Conservation (phyloP, 1,140 invertebrate genomes). For the Drosophila serrata region DNA sequence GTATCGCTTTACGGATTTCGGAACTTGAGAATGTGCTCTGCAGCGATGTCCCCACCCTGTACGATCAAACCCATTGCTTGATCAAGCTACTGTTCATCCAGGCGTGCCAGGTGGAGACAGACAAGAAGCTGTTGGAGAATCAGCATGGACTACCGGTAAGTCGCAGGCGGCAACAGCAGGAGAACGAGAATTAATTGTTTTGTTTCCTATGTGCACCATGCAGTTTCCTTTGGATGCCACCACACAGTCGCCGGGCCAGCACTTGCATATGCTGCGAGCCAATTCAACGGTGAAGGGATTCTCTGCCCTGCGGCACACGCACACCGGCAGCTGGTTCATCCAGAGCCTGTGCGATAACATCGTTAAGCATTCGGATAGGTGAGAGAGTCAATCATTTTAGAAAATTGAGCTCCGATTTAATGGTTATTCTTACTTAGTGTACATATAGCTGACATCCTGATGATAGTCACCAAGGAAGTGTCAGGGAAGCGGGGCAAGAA, state of each 20-base stretch:
- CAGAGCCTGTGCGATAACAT: slow-evolving; percentile 70
- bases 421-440: slow-evolving; percentile 19
- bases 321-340: slow-evolving; percentile 80
- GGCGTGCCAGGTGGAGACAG: slow-evolving; percentile 68
- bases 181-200: neutral
- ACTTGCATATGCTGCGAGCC: slow-evolving; percentile 65
- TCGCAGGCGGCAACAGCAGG: neutral
- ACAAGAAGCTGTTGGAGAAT: neutral
- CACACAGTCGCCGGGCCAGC: slow-evolving; percentile 44
- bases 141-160: slow-evolving; percentile 22
- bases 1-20: slow-evolving; percentile 67
- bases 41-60: slow-evolving; percentile 36
- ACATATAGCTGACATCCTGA: slow-evolving; percentile 77
- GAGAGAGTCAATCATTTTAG: neutral
- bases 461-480: slow-evolving; percentile 54
- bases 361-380: slow-evolving; percentile 50
- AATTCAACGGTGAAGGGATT: slow-evolving; percentile 78
- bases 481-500: slow-evolving; percentile 55
- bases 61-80: slow-evolving; percentile 48
- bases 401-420: neutral
- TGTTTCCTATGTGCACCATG: no score
- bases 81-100: slow-evolving; percentile 78
- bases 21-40: slow-evolving; percentile 73
- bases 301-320: slow-evolving; percentile 66
- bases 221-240: slow-evolving; percentile 48